A percentile compares a stretch with the other conserved stretches of the same genome.
Evolutionary conservation across 2,113 vertebrate species (phyloP).

Genomic region (Gymnarchus niloticus): DNA sequence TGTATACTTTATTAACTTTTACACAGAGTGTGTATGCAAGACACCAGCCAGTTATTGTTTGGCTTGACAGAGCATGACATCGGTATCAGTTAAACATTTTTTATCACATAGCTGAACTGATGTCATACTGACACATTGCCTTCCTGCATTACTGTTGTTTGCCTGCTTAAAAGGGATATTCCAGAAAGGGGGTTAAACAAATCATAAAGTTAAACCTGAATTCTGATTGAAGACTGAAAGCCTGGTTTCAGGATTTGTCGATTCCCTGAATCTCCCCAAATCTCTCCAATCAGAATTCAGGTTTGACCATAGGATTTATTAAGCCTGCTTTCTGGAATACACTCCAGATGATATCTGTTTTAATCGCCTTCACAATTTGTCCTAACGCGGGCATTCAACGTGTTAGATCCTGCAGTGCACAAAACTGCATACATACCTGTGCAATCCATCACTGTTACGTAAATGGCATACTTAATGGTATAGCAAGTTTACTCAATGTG

Average conservation of each 20-base stretch:
- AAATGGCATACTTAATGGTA: not conserved
- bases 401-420: not conserved
- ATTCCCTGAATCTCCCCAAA: too few species aligned
- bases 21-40: too few species aligned
- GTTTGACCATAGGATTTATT: too few species aligned
- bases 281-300: too few species aligned
- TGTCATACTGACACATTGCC: not conserved
- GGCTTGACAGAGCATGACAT: constrained; percentile 8
- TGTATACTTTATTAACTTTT: too few species aligned
- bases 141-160: not conserved
- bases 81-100: constrained; percentile 13
- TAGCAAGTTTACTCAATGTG: not conserved
- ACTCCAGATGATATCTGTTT: too few species aligned
- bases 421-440: not conserved
- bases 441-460: not conserved
- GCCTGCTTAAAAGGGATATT: not conserved
- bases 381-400: not conserved
- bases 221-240: too few species aligned
- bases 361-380: constrained; percentile 9
- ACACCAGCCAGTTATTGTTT: too few species aligned
- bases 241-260: too few species aligned
- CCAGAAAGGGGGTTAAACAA: too few species aligned
- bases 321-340: too few species aligned
- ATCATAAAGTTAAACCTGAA: too few species aligned
- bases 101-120: not conserved